Percentiles rank a stretch among this genome's conserved stretches.
Evolutionary conservation across 30 jellyfish, hydroid and myxozoan species (phyloP).

Genomic region (Haliclystus octoradiatus): DNA sequence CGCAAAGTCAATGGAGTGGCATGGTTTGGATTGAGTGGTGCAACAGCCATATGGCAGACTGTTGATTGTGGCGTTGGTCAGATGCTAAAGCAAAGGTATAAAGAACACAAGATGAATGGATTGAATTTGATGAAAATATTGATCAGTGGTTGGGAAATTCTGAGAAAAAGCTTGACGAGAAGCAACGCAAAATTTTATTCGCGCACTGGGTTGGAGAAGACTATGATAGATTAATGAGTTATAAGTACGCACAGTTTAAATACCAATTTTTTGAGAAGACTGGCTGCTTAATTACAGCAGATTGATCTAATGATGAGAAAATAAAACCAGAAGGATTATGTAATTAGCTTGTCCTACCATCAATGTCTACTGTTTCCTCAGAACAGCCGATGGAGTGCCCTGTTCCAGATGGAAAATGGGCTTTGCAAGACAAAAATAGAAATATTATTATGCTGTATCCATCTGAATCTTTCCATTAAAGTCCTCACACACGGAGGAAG

Average conservation of each 20-base stretch:
- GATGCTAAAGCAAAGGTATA: constrained; percentile 1
- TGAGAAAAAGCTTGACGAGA: constrained; percentile 25
- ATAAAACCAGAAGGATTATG: constrained; percentile 37
- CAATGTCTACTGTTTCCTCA: constrained; percentile 19
- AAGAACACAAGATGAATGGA: constrained; percentile 18
- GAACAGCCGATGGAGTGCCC: constrained; percentile 14
- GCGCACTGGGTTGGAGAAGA: constrained; percentile 46
- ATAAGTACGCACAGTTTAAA: constrained; percentile 11
- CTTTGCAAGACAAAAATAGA: too few species aligned
- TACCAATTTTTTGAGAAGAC: constrained; percentile 41
- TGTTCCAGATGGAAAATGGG: too few species aligned
- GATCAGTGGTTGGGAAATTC: constrained; percentile 34
- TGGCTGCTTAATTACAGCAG: constrained; percentile 59
- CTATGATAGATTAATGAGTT: constrained; percentile 12
- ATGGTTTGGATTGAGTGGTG: constrained; percentile 43
- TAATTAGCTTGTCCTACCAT: constrained; percentile 13
- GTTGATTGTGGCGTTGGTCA: constrained; percentile 43
- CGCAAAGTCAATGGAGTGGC: constrained; percentile 10
- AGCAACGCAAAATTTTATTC: constrained; percentile 25
- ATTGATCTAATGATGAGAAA: constrained; percentile 37
- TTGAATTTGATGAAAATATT: constrained; percentile 27
- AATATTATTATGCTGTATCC: too few species aligned
- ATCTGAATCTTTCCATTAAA: too few species aligned
- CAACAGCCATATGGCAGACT: constrained; percentile 55
- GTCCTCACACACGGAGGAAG: too few species aligned